A percentile compares a stretch with the other conserved stretches of the same genome.
Evolutionary conservation across 2,888 invertebrate species (phyloP).

Genomic region (Aphrophora alni): DNA sequence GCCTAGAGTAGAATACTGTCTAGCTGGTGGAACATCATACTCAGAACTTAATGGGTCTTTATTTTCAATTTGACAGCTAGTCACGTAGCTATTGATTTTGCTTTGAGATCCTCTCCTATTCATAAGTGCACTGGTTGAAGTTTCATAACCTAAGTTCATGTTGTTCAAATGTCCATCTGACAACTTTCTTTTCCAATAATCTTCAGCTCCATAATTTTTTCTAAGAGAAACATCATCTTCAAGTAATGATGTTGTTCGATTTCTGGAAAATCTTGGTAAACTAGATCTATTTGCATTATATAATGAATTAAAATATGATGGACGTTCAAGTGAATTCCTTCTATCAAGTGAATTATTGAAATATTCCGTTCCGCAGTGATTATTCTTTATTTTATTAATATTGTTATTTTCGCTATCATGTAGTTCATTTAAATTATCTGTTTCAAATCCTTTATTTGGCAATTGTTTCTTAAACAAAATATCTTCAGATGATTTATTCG

Average conservation of each 20-base stretch:
- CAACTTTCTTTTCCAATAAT: background rate
- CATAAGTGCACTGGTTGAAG: background rate
- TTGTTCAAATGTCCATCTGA: background rate
- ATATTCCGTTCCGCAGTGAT: background rate
- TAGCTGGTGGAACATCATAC: background rate
- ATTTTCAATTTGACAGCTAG: background rate
- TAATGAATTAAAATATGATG: slow-evolving; percentile 30
- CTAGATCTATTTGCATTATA: background rate
- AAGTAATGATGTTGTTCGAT: background rate
- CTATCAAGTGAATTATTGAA: background rate
- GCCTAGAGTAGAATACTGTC: background rate
- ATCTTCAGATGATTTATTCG: background rate
- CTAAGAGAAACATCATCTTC: background rate
- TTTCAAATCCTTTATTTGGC: background rate
- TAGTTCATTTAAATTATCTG: background rate
- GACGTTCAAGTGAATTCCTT: slow-evolving; percentile 31
- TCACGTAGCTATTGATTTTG: background rate
- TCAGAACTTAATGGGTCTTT: background rate
- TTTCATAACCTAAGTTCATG: background rate
- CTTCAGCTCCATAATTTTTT: background rate
- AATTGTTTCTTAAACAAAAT: background rate
- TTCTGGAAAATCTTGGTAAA: slow-evolving; percentile 2
- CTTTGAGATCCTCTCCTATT: background rate
- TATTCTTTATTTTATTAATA: background rate
- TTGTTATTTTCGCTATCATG: background rate